These are phyloP conservation scores for Rostratula benghalensis DNA, from an alignment of 2,113 vertebrate species.

Conservation along the genomic window DNA sequence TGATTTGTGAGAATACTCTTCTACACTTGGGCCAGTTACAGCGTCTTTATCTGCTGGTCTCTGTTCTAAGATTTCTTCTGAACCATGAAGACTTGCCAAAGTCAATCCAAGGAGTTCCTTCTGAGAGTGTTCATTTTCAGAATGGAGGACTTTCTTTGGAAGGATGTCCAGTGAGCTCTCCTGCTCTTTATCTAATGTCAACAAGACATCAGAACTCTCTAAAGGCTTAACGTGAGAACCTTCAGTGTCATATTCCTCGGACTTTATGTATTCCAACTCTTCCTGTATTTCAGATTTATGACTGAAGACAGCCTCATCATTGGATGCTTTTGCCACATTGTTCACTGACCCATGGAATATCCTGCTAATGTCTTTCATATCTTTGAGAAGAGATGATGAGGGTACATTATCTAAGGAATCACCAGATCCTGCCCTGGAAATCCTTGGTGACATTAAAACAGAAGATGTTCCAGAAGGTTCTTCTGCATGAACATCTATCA, in stretches of 20 bases:
- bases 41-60: constrained; percentile 5
- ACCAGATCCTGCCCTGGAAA: constrained; percentile 67
- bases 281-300: constrained; percentile 79
- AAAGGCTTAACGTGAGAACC: constrained; percentile 2
- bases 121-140: constrained; percentile 30
- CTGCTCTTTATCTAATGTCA: constrained; percentile 69
- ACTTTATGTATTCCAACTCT: constrained; percentile 71
- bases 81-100: constrained; percentile 20
- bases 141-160: constrained; percentile 32
- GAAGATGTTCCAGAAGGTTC: constrained; percentile 59
- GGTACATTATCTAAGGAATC: constrained; percentile 60
- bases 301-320: constrained; percentile 49
- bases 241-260: constrained; percentile 57
- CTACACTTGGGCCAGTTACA: neutral
- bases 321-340: constrained; percentile 27
- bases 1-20: constrained; percentile 21
- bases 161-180: constrained; percentile 33
- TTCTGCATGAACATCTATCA: constrained; percentile 58
- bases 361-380: constrained; percentile 1
- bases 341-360: constrained; percentile 6
- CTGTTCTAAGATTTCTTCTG: constrained; percentile 14
- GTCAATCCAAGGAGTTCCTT: constrained; percentile 24
- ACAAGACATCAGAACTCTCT: constrained; percentile 61
- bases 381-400: constrained; percentile 49
- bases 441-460: constrained; percentile 57